phyloP scores from a whole-genome alignment of 2,888 invertebrate genomes.

The Metallyticus violacea region DNA sequence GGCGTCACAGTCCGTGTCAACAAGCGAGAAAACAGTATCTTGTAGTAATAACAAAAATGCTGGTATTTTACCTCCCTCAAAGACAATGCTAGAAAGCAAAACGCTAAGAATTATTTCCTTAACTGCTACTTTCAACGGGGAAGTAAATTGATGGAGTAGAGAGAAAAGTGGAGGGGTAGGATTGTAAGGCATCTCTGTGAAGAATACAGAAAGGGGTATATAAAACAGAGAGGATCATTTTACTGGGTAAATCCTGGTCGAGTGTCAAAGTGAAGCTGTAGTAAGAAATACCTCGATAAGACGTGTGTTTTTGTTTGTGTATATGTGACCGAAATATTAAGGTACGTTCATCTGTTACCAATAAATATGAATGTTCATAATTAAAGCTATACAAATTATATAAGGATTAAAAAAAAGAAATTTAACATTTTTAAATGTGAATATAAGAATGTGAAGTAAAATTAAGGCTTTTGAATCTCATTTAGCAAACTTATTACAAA shows the following conservation, averaged over 20 bases:
- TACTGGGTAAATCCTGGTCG: neutral
- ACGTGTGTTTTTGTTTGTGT: neutral
- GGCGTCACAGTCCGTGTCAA: neutral
- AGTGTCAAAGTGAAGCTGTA: neutral
- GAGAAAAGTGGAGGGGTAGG: neutral
- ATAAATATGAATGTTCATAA: too few relatives aligned
- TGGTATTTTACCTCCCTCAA: neutral
- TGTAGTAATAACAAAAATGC: neutral
- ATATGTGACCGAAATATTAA: neutral
- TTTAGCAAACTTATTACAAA: too few relatives aligned
- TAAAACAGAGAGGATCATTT: neutral
- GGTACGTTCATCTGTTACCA: neutral
- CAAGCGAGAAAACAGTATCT: neutral
- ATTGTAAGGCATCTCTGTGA: neutral
- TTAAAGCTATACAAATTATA: too few relatives aligned
- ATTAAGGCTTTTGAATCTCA: too few relatives aligned
- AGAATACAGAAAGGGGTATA: neutral
- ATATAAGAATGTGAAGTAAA: too few relatives aligned
- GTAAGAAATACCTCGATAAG: neutral
- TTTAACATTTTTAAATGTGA: too few relatives aligned
- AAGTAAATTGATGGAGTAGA: neutral
- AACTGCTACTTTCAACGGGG: neutral
- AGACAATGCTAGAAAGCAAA: constrained; percentile 1
- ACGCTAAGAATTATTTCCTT: neutral
- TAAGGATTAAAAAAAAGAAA: too few relatives aligned